Conservation (phyloP, 2,888 invertebrate species). For the Andrena trimmerana region DNA sequence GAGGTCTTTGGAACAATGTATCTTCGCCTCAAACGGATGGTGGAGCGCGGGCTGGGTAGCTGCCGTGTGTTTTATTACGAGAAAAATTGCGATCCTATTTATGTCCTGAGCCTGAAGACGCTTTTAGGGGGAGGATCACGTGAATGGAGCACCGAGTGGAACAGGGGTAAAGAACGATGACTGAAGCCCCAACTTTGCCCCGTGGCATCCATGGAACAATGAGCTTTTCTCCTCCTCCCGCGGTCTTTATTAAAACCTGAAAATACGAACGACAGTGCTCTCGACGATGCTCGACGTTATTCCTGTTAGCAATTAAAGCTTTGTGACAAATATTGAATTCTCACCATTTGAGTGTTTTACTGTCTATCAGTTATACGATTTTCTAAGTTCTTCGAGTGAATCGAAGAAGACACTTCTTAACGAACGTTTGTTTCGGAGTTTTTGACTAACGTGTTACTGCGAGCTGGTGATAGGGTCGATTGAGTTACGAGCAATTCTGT, state of each 20-base stretch:
- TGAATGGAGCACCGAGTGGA: constrained; percentile 41
- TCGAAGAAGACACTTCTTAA: no score
- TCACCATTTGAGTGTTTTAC: background rate
- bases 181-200: constrained; percentile 32
- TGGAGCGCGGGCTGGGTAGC: constrained; percentile 26
- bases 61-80: constrained; percentile 38
- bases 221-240: constrained; percentile 23
- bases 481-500: background rate
- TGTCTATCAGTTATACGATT: background rate
- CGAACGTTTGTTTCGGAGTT: background rate
- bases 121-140: constrained; percentile 45
- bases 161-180: constrained; percentile 32
- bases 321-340: background rate
- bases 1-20: background rate
- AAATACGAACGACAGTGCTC: background rate
- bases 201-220: constrained; percentile 44
- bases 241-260: constrained; percentile 45
- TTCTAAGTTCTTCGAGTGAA: no score
- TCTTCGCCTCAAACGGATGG: constrained; percentile 2
- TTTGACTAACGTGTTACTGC: background rate
- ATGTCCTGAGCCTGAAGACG: constrained; percentile 39
- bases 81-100: constrained; percentile 52
- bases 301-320: constrained; percentile 15
- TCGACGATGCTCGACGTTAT: background rate
- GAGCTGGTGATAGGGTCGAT: background rate